A percentile compares a stretch with the other conserved stretches of the same genome.
Conservation (phyloP, 1,140 invertebrate species). For the Hormaphis cornu region DNA sequence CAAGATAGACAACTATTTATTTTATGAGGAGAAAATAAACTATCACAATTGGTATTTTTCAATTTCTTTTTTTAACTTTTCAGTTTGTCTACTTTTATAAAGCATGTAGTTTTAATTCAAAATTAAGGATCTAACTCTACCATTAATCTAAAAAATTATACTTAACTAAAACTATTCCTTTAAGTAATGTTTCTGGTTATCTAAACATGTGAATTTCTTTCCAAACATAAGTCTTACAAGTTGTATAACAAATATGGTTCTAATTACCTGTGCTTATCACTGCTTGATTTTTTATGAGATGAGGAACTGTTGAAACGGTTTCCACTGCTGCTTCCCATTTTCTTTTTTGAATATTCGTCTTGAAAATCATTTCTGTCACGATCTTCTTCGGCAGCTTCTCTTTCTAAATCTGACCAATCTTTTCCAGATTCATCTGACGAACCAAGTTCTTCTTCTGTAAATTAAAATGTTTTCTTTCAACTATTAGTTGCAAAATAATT, state of each 20-base stretch:
- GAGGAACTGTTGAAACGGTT: constrained; percentile 41
- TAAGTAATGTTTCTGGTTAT: no score
- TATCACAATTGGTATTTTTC: no score
- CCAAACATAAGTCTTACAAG: neutral
- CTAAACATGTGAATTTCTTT: no score
- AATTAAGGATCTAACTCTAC: no score
- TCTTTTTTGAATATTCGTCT: constrained; percentile 45
- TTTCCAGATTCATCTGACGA: constrained; percentile 92
- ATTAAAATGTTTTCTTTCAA: neutral
- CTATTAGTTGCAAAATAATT: neutral
- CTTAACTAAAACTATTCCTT: no score
- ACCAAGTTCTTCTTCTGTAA: constrained; percentile 51
- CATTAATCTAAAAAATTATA: no score
- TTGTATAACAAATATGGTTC: no score
- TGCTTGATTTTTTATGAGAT: constrained; percentile 35
- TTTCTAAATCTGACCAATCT: constrained; percentile 94
- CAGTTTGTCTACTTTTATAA: no score
- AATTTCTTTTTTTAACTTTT: no score
- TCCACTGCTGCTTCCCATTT: constrained; percentile 41
- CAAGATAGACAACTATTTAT: no score
- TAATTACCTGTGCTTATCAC: constrained; percentile 25
- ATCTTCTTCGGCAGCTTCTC: constrained; percentile 86
- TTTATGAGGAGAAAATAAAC: no score
- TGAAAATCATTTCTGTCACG: constrained; percentile 54
- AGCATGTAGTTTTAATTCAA: no score